Base-by-base conservation (phyloP, 2,113 vertebrate species). In the Syrrhaptes paradoxus region DNA sequence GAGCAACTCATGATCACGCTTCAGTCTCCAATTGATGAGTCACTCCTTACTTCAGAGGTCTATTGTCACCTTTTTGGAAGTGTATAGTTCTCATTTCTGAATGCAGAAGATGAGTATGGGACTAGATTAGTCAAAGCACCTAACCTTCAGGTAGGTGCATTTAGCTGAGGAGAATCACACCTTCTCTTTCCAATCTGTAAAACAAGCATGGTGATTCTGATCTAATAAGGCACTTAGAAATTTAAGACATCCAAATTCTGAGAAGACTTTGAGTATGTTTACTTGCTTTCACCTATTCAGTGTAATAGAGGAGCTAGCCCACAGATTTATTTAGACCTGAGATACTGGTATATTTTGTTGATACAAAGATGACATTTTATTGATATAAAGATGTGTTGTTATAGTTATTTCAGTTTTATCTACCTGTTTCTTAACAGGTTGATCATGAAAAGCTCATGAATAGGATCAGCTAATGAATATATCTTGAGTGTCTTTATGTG, bases 401-500 rank as follows among this genome's bases (percentile, higher is more conserved):
- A 51, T 5, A 52, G 22, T 52, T 45, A 59, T 4, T 62, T 75
- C 20, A 1, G 0, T 48, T 62, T 85, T 63, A 57, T 24, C 48
- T 72, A 57, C 6, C 52, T 57, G 19, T 26, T 84, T 67, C n/a
- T 65, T 71, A 79, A 34, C 12, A 51, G 21, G 32, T 32, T 75
- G 28, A 34, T 71, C 5, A 38, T 38, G 9, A 51, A 49, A 45
- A 58, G 12, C 8, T 73, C 34, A 54, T 31, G 51, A 51, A 71
- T 7, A 62, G 6, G 31, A 18, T 76, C 19, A 67, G 58, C 52
- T 67, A 51, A 84, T 51, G 21, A 58, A 19, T 34, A 25, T 17
- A 13, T 38, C 24, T 0, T 0, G 1, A 29, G 4, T 34, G 10
- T 26, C 52, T 80, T 72, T 55, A 9, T 22, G 54, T 7, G 11